Evolutionary conservation across 2,113 vertebrate genomes (phyloP).

Genomic region (Siniperca chuatsi): DNA sequence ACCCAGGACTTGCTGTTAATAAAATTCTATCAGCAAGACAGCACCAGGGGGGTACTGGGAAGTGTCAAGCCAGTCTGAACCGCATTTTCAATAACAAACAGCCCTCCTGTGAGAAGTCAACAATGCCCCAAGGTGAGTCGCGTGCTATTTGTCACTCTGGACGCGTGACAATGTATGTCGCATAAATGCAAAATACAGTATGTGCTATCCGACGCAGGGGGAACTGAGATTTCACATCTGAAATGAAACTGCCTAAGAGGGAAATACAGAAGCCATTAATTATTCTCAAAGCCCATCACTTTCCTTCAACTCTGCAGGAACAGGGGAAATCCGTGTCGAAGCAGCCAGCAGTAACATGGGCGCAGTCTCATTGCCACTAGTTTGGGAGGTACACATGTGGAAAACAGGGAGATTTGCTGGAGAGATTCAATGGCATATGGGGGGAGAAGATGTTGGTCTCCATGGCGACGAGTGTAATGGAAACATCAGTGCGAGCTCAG

Average conservation of each 20-base stretch:
- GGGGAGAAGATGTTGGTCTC: slow-evolving; percentile 57
- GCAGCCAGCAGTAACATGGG: slow-evolving; percentile 20
- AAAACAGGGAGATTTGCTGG: slow-evolving; percentile 42
- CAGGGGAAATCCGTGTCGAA: slow-evolving; percentile 5
- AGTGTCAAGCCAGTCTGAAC: slow-evolving; percentile 49
- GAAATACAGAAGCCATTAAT: slow-evolving; percentile 52
- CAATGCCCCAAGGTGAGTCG: slow-evolving; percentile 63
- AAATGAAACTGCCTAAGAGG: slow-evolving; percentile 60
- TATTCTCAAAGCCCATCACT: slow-evolving; percentile 57
- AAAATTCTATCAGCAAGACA: slow-evolving; percentile 63
- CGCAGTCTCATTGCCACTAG: background rate
- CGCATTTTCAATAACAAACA: slow-evolving; percentile 71
- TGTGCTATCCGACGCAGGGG: slow-evolving; percentile 1
- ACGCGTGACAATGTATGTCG: slow-evolving; percentile 29
- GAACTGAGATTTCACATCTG: slow-evolving; percentile 40
- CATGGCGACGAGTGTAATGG: slow-evolving; percentile 67
- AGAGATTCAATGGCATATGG: slow-evolving; percentile 42
- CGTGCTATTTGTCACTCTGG: slow-evolving; percentile 61
- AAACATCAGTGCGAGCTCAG: slow-evolving; percentile 63
- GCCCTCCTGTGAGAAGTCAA: slow-evolving; percentile 64
- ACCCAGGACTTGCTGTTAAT: slow-evolving; percentile 60
- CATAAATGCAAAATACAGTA: slow-evolving; percentile 38
- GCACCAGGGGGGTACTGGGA: slow-evolving; percentile 41
- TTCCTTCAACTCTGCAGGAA: slow-evolving; percentile 46
- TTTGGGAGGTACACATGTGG: slow-evolving; percentile 25